Percentiles rank a stretch among this genome's conserved stretches.
These are phyloP conservation scores for Noctilio leporinus DNA, from an alignment of 2,113 vertebrate genomes.

Conservation along the genomic window DNA sequence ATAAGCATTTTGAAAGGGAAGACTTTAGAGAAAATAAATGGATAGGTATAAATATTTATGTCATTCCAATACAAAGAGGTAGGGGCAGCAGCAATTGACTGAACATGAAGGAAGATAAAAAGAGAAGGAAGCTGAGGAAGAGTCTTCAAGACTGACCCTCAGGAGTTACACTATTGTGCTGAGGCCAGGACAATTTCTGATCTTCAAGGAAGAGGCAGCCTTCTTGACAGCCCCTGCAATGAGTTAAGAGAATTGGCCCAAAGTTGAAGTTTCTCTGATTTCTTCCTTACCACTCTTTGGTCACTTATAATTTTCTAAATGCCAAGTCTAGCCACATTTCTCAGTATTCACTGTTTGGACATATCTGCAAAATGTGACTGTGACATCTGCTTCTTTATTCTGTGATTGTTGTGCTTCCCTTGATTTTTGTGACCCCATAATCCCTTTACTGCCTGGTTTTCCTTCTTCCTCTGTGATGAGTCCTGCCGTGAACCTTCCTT, in stretches of 20 bases:
- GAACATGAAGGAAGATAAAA: no score
- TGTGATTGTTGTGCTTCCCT: no score
- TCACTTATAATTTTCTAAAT: background rate
- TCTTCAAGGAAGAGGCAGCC: background rate
- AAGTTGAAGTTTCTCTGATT: background rate
- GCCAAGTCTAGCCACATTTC: background rate
- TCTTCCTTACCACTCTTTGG: background rate
- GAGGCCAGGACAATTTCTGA: background rate
- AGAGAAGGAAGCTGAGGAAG: background rate
- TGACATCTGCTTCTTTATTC: background rate
- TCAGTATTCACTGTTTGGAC: background rate
- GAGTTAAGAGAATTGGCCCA: background rate
- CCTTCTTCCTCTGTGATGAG: background rate
- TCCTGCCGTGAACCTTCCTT: background rate
- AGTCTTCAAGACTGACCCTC: background rate
- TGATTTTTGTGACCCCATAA: background rate
- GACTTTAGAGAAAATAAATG: background rate
- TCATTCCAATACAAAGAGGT: background rate
- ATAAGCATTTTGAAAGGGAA: background rate
- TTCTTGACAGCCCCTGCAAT: background rate
- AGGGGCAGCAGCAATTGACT: background rate
- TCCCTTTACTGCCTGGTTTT: background rate
- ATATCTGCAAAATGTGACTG: background rate
- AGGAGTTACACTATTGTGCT: background rate
- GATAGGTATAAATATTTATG: background rate